Evolutionary conservation across 1,140 invertebrate species (phyloP), one percentile per base, ranked within the genome.

Genomic region (Drosophila bifasciata): DNA sequence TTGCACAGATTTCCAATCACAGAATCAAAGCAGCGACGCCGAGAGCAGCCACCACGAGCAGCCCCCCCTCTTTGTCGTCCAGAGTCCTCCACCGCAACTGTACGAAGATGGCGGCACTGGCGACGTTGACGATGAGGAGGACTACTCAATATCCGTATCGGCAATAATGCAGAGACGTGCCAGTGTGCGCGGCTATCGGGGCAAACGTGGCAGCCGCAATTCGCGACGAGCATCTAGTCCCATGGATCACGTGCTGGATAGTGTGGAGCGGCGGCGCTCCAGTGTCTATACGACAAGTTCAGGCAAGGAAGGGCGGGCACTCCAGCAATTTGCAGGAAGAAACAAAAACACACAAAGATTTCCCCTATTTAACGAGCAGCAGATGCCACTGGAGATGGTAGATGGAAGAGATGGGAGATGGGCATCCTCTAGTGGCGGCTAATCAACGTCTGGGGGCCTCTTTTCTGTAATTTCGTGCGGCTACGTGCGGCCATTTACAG

Each of bases 251-350:
- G 71, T 91, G 19, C 81, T 91, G 55, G 90, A 91, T 60, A 89
- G 70, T 67, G 85, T 84, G 67, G 86, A 90, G 79, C 92, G 96
- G 51, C 91, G 96, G 55, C 92, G 95, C 59, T 96, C 96, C 0
- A 97, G 96, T 2, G 95, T 94, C 44, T 96, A 95, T 77, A 97
- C 97, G 9, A 96, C 94, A 17, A 97, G 96, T 84, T 97, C 96
- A 53, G 96, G 95, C 90, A 96, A 97, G 96, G 19, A 0, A 1
- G 19, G n/a, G n/a, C n/a, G n/a, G n/a, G 97, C 28, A 39, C 13
- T 36, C 61, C 56, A 61, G 50, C 68, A 61, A 63, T 85, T 67
- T 60, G 71, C 19, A 21, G 19, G 19, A 21, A 21, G 3, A 21
- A 2, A 21, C 0, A 21, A 21, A 21, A 21, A 21, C 3, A 21